Evolutionary conservation across 2,797 vertebrate species (phyloP).

Genomic region (Acipenser ruthenus): DNA sequence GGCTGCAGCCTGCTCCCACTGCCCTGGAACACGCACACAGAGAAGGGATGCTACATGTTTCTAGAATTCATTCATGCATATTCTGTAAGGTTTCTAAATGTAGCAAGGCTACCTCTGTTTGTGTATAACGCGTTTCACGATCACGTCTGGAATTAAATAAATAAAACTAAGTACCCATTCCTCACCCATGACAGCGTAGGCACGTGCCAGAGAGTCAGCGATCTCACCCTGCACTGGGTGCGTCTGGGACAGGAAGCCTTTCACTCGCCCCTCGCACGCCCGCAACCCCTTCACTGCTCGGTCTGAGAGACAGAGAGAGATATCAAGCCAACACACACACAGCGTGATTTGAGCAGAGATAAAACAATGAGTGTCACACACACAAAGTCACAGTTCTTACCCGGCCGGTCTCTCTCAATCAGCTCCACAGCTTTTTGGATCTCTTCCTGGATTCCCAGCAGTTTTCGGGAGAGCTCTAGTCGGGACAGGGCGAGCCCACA

Average conservation of each 20-base stretch:
- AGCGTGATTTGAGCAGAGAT: background rate
- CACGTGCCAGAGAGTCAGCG: constrained; percentile 72
- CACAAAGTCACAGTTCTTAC: constrained; percentile 41
- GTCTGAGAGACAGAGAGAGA: constrained; percentile 42
- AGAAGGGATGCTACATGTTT: too few species aligned
- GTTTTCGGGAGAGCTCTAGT: constrained; percentile 36
- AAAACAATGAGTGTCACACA: background rate
- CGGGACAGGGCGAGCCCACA: constrained; percentile 37
- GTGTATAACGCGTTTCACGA: background rate
- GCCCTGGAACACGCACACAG: constrained; percentile 48
- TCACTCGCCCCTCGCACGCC: constrained; percentile 44
- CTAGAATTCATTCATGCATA: too few species aligned
- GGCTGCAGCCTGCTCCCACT: constrained; percentile 73
- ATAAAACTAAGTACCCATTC: background rate
- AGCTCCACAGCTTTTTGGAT: constrained; percentile 52
- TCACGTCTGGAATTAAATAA: background rate
- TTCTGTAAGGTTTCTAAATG: too few species aligned
- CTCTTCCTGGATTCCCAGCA: constrained; percentile 50
- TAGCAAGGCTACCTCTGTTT: background rate
- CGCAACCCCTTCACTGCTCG: constrained; percentile 55
- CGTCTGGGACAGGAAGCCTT: constrained; percentile 56
- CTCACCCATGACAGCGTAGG: constrained; percentile 71
- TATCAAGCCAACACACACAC: background rate
- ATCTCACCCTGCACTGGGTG: constrained; percentile 74
- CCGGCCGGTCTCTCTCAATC: constrained; percentile 53